Conservation (phyloP, 2,113 vertebrate genomes). For the Tragulus kanchil region DNA sequence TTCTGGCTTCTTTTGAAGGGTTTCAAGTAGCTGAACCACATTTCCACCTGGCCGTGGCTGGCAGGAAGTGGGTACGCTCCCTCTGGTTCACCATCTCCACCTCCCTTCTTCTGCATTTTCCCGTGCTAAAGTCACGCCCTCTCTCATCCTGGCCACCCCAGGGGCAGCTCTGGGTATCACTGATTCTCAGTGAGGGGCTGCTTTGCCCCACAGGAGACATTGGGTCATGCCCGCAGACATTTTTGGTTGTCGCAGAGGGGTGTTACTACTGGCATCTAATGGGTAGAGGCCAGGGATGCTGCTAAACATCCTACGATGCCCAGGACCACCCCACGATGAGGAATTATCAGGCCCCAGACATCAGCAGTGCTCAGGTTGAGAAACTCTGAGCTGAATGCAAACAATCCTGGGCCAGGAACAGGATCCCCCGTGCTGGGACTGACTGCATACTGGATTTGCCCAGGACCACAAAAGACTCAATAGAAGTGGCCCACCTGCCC, state of each 20-base stretch:
- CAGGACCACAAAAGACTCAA: too few relatives aligned
- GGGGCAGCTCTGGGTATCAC: background rate
- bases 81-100: accelerated
- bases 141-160: background rate
- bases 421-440: background rate
- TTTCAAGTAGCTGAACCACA: background rate
- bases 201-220: background rate
- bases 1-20: slow-evolving; percentile 37
- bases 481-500: too few relatives aligned
- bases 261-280: background rate
- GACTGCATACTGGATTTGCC: background rate
- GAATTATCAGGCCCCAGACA: too few relatives aligned
- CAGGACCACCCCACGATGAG: background rate
- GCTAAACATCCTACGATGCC: accelerated
- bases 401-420: background rate
- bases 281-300: background rate
- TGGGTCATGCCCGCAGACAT: background rate
- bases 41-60: accelerated
- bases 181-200: background rate
- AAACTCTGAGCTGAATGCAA: background rate
- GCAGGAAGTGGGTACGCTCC: accelerated
- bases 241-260: background rate
- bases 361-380: background rate
- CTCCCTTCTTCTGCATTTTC: background rate
- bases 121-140: background rate